Base-by-base conservation (phyloP, 1,140 invertebrate genomes). In the Campoletis sonorensis region DNA sequence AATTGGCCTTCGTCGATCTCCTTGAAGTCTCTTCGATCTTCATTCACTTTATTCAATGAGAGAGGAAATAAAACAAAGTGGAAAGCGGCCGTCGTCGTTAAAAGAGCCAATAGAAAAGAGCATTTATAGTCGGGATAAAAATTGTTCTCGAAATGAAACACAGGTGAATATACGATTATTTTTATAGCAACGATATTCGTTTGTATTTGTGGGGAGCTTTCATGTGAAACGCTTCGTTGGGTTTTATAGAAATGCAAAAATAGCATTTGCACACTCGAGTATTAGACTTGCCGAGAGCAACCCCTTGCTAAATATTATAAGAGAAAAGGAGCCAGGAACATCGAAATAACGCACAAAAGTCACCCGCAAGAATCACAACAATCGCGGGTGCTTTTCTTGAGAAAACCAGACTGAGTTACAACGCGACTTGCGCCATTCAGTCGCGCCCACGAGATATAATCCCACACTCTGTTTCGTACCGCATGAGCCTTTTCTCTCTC, bases 371-470 rank as follows among this genome's bases (percentile, higher is more conserved):
- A 71, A 30, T 79, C 51, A 30, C 68, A 70, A 79, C 68, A 71
- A 51, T 70, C 51, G 78, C 33, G 51, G 23, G 79, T 30, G 64
- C 54, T 40, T 26, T 40, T 64, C 58, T 40, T 13, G 23, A 51
- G n/a, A 49, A 75, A 76, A 64, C 54, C 71, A 70, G 49, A 77
- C 73, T 81, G 80, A 84, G 82, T 84, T 81, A 84, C 81, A 81
- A 76, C 78, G 61, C 71, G 77, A 84, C 82, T 84, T 84, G 82
- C 80, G 82, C 82, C 82, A 81, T 76, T 51, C 67, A 81, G 82
- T 84, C 82, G 82, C 81, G 81, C 80, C 80, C 82, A 79, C 76
- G 79, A 79, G 78, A 73, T 79, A 76, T 77, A 81, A 73, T 64
- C 64, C 37, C 79, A 64, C 68, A 33, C 67, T 70, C 18, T 70